These are phyloP conservation scores for Teleopsis dalmanni DNA, from an alignment of 1,140 invertebrate species.

Conservation along the genomic window DNA sequence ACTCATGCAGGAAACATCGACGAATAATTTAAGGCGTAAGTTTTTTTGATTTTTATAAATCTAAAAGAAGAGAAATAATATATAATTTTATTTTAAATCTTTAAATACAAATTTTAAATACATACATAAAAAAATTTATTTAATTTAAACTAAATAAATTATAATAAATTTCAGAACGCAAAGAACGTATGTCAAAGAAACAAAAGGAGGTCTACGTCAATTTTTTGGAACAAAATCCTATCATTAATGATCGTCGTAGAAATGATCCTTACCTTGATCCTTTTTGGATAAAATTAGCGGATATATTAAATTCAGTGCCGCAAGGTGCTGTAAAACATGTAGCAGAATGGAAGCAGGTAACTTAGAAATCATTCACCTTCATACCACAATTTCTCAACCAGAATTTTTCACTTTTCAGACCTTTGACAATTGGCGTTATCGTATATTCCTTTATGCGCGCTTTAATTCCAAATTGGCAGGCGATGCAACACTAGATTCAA, in stretches of 20 bases:
- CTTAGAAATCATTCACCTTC: neutral
- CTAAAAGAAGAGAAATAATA: neutral
- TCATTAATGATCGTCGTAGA: conserved; percentile 35
- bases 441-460: conserved; percentile 37
- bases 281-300: conserved; percentile 36
- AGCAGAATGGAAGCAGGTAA: conserved; percentile 34
- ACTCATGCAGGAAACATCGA: conserved; percentile 9
- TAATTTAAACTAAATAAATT: neutral
- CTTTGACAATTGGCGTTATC: conserved; percentile 41
- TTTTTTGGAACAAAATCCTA: conserved; percentile 37
- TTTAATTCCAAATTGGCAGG: conserved; percentile 40
- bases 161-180: conserved; percentile 23
- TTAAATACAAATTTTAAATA: no score
- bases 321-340: conserved; percentile 39
- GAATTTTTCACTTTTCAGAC: conserved; percentile 15
- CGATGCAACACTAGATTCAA: conserved; percentile 36
- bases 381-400: neutral
- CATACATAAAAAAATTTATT: neutral
- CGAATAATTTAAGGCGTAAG: conserved; percentile 14
- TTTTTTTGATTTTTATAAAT: neutral
- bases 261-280: conserved; percentile 36
- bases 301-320: conserved; percentile 34
- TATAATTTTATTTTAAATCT: no score
- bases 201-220: conserved; percentile 40
- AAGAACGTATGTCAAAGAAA: conserved; percentile 40